Conservation (phyloP, 64 coral and sea anemone genomes). For the Actinia tenebrosa region DNA sequence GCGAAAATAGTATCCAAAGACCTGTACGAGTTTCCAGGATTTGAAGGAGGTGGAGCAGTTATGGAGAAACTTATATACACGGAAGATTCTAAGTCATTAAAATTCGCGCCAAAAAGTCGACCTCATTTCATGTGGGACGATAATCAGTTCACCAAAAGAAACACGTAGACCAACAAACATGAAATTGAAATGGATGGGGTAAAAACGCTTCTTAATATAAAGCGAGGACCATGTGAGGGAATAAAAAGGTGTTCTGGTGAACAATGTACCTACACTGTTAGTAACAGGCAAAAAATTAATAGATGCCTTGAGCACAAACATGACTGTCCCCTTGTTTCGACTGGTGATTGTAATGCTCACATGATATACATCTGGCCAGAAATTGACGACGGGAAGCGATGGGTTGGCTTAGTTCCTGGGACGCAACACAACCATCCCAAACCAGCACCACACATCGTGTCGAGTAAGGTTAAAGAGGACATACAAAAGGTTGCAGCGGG, state of each 20-base stretch:
- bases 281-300: conserved; percentile 37
- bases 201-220: background rate
- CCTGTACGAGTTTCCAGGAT: background rate
- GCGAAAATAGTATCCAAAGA: background rate
- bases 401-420: conserved; percentile 33
- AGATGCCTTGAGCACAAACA: conserved; percentile 21
- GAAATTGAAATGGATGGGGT: conserved; percentile 1
- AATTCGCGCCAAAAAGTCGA: background rate
- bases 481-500: background rate
- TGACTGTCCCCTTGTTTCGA: background rate
- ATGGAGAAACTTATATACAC: background rate
- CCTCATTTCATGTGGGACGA: conserved; percentile 43
- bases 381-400: conserved; percentile 46
- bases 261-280: background rate
- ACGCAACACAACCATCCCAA: conserved; percentile 39
- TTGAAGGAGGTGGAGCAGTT: background rate
- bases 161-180: conserved; percentile 4
- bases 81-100: background rate
- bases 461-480: background rate
- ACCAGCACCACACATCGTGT: conserved; percentile 34
- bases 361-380: conserved; percentile 47
- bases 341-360: conserved; percentile 38
- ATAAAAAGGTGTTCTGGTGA: conserved; percentile 10
- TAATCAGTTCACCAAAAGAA: conserved; percentile 22
- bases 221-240: conserved; percentile 11